A percentile compares a stretch with the other conserved stretches of the same genome.
Evolutionary conservation across 2,113 vertebrate species (phyloP).

Genomic region (Actinemys pallida): DNA sequence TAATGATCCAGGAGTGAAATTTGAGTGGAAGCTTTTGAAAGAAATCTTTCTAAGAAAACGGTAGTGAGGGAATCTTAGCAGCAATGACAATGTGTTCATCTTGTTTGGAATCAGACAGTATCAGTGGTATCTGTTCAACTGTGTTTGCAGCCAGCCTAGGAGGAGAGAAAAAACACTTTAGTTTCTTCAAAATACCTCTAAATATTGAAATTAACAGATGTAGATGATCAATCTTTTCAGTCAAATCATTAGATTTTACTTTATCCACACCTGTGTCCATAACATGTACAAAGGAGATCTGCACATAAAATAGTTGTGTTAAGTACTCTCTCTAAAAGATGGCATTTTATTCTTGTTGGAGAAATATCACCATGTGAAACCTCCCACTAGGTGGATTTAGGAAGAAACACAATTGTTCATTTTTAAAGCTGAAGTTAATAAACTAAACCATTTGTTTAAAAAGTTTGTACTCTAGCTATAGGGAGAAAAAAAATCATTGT

Average conservation of each 20-base stretch:
- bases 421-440: background rate
- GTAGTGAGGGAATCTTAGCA: slow-evolving; percentile 45
- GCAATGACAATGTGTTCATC: slow-evolving; percentile 67
- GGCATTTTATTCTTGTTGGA: accelerated
- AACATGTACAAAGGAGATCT: background rate
- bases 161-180: slow-evolving; percentile 28
- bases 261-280: background rate
- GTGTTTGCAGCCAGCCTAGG: slow-evolving; percentile 32
- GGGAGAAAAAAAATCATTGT: background rate
- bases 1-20: background rate
- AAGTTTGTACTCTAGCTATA: background rate
- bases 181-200: background rate
- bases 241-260: background rate
- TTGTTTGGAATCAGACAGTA: slow-evolving; percentile 14
- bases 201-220: background rate
- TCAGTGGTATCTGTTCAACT: background rate
- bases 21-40: background rate
- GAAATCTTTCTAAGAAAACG: slow-evolving; percentile 38
- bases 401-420: background rate
- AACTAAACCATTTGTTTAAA: background rate
- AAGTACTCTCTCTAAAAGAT: background rate
- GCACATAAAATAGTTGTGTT: background rate
- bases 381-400: background rate
- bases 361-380: background rate
- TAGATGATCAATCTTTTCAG: background rate